Evolutionary conservation across 2,113 vertebrate species (phyloP).

Genomic region (Geococcyx californianus): DNA sequence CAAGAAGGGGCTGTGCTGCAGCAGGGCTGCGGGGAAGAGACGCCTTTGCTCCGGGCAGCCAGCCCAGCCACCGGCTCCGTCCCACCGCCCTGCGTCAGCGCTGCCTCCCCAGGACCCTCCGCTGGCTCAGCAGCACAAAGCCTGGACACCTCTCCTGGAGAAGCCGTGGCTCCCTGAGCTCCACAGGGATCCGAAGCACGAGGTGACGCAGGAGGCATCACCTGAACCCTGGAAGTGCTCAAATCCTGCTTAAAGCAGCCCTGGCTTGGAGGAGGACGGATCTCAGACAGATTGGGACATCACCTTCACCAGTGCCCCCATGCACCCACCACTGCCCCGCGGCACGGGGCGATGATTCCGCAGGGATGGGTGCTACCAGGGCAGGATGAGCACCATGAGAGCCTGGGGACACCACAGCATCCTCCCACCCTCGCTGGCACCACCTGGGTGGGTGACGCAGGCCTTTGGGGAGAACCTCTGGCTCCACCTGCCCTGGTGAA

Average conservation of each 20-base stretch:
- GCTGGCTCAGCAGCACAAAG: fast-evolving
- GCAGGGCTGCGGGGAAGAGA: conserved; percentile 7
- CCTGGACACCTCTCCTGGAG: fast-evolving
- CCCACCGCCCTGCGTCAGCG: neutral
- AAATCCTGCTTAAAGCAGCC: neutral
- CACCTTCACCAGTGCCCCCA: fast-evolving
- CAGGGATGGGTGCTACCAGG: neutral
- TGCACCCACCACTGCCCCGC: fast-evolving
- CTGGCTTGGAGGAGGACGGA: neutral
- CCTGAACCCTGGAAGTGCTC: neutral
- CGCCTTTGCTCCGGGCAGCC: fast-evolving
- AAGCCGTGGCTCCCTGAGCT: neutral
- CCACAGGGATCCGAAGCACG: fast-evolving
- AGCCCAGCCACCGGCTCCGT: neutral
- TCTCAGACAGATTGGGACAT: fast-evolving
- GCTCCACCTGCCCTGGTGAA: neutral
- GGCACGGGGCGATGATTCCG: neutral
- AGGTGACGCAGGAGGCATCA: neutral
- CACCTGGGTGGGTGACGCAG: fast-evolving
- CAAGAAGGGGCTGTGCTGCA: neutral
- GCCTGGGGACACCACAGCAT: neutral
- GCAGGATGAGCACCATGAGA: fast-evolving
- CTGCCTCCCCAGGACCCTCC: neutral
- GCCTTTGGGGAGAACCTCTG: neutral
- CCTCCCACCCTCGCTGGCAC: neutral